These are phyloP conservation scores for Megaustenia siamemsis DNA, from an alignment of 2,888 invertebrate species.

Conservation along the genomic window DNA sequence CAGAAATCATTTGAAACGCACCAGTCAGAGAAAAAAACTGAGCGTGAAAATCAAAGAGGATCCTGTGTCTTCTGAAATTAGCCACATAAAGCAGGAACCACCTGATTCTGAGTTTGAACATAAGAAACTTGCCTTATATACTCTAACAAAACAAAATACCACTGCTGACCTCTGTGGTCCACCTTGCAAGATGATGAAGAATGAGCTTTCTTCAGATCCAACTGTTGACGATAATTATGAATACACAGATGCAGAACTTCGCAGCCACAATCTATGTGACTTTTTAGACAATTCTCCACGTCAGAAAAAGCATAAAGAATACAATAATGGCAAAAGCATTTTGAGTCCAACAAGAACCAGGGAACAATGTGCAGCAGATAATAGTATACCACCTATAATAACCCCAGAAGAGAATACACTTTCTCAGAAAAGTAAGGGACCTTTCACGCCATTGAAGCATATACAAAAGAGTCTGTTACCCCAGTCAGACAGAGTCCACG, in stretches of 20 bases:
- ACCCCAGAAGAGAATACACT: slow-evolving; percentile 4
- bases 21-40: slow-evolving; percentile 58
- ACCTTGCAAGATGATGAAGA: slow-evolving; percentile 18
- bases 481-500: slow-evolving; percentile 54
- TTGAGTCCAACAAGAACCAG: neutral
- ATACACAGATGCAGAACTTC: slow-evolving; percentile 53
- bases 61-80: neutral
- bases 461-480: slow-evolving; percentile 12
- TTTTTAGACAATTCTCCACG: slow-evolving; percentile 52
- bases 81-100: slow-evolving; percentile 39
- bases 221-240: slow-evolving; percentile 40
- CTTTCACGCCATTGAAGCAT: slow-evolving; percentile 13
- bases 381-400: slow-evolving; percentile 43
- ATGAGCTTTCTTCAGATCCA: slow-evolving; percentile 8
- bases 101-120: slow-evolving; percentile 26
- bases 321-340: neutral
- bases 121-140: slow-evolving; percentile 30
- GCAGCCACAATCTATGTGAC: slow-evolving; percentile 52
- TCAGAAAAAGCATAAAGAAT: slow-evolving; percentile 36
- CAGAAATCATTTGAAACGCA: slow-evolving; percentile 49
- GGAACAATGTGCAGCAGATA: neutral
- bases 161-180: slow-evolving; percentile 2
- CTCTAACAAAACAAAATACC: slow-evolving; percentile 13
- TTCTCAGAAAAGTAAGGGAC: neutral
- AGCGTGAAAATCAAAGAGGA: neutral